Evolutionary conservation across 2,797 vertebrate genomes (phyloP).

Genomic region (Macropus fuliginosus): DNA sequence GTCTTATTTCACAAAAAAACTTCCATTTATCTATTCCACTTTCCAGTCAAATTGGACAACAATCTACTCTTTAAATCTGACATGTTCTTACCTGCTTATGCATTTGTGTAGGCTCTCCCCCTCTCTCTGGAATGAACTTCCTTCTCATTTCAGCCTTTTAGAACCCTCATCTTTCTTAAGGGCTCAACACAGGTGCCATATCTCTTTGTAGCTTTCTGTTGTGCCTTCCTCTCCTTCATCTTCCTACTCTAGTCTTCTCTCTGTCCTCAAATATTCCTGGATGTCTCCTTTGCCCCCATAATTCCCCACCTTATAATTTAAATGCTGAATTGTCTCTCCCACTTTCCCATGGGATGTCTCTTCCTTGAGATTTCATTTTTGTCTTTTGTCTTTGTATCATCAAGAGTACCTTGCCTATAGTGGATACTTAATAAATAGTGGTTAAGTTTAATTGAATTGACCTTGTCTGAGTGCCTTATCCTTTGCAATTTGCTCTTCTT

Average conservation of each 20-base stretch:
- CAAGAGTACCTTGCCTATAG: background rate
- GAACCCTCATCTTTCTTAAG: background rate
- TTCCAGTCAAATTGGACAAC: constrained; percentile 61
- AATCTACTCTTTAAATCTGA: constrained; percentile 52
- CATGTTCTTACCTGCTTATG: background rate
- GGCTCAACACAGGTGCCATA: background rate
- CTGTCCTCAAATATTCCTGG: background rate
- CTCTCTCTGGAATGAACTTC: background rate
- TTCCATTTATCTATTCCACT: constrained; percentile 29
- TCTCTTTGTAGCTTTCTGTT: background rate
- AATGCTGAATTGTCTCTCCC: background rate
- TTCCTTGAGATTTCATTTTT: background rate
- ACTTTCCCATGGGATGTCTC: background rate
- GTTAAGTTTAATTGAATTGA: background rate
- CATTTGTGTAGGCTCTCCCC: background rate
- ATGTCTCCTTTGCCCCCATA: background rate
- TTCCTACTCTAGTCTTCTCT: background rate
- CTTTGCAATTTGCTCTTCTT: background rate
- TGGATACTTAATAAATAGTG: background rate
- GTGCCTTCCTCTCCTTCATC: background rate
- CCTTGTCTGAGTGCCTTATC: background rate
- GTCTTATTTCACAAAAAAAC: background rate
- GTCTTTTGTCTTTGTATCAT: background rate
- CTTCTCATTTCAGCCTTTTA: background rate
- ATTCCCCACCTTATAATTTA: background rate